Evolutionary conservation across 1,140 invertebrate species (phyloP), one percentile per base, ranked within the genome.

Genomic region (Anoplophora glabripennis): DNA sequence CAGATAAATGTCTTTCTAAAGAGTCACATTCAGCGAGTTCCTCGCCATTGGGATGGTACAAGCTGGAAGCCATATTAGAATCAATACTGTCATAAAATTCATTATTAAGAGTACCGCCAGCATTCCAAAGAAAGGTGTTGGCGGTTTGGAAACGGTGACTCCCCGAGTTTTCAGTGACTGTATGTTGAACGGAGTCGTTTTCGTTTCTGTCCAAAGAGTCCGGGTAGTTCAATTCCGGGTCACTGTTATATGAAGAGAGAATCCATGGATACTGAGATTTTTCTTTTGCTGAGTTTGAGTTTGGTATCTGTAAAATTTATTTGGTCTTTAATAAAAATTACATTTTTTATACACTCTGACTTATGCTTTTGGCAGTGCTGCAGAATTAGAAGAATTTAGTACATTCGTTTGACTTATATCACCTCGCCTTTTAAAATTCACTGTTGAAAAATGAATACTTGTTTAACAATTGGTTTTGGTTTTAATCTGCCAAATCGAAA

Each of bases 21-120:
- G 81, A 83, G 64, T 83, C 81, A 64, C 77, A 80, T 59, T 83
- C 81, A 14, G 81, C 81, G 51, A 83, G 68, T 4, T 79, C 81
- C 57, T 83, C 81, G 35, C 80, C 75, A 48, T 61, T 74, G 57
- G 55, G 70, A 40, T 63, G 76, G 49, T 63, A 76, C 75, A 62
- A 77, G 73, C 66, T 78, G 68, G 60, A 76, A 49, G 66, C 57
- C 40, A 79, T 66, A 15, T 76, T 70, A 4, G 76, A 79, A 63
- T 84, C 79, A 40, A 83, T 83, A 65, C 81, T 83, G 60, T 84
- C 82, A 61, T 81, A 83, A 63, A 62, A 73, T 51, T 69, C 63
- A 12, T 28, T 52, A 1, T 40, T 42, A 33, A 57, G 34, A 3
- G 17, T 21, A 14, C 47, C 55, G 37, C 61, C 52, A 7, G 75